These are phyloP conservation scores for Bothrops jararaca DNA, from an alignment of 2,113 vertebrate genomes.

Conservation along the genomic window DNA sequence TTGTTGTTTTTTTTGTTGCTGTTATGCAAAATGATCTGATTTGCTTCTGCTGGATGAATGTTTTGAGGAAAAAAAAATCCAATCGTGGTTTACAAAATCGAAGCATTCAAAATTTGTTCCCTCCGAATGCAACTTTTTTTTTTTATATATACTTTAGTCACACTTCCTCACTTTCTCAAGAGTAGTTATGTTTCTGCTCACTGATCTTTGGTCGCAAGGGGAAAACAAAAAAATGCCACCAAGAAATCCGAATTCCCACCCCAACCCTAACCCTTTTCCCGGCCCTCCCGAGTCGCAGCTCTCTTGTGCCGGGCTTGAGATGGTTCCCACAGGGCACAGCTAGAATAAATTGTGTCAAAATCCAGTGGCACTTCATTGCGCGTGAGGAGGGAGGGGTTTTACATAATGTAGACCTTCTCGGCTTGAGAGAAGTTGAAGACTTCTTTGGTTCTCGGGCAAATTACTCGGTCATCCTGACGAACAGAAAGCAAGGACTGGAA, in stretches of 20 bases:
- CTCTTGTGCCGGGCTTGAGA: conserved; percentile 66
- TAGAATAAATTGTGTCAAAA: conserved; percentile 58
- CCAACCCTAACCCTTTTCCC: neutral
- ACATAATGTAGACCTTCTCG: conserved; percentile 99
- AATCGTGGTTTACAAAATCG: conserved; percentile 72
- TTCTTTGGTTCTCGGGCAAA: conserved; percentile 99
- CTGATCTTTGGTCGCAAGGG: conserved; percentile 78
- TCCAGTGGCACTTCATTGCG: conserved; percentile 56
- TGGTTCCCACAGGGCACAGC: conserved; percentile 53
- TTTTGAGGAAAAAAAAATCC: conserved; percentile 64
- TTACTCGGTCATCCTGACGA: conserved; percentile 97
- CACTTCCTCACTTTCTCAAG: conserved; percentile 54
- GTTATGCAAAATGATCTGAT: conserved; percentile 51
- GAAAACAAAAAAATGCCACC: conserved; percentile 62
- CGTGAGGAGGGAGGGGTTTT: conserved; percentile 63
- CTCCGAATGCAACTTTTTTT: conserved; percentile 60
- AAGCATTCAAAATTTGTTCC: conserved; percentile 66
- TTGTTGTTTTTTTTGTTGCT: neutral
- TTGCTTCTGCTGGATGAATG: conserved; percentile 63
- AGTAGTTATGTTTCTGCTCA: conserved; percentile 67
- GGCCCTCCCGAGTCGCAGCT: conserved; percentile 42
- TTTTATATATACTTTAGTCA: conserved; percentile 19
- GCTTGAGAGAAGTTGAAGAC: conserved; percentile 99
- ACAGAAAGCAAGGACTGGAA: conserved; percentile 96
- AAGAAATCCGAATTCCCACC: conserved; percentile 50